Base-by-base conservation (phyloP, 2,113 vertebrate species). In the Cyprinodon brontotheroides region DNA sequence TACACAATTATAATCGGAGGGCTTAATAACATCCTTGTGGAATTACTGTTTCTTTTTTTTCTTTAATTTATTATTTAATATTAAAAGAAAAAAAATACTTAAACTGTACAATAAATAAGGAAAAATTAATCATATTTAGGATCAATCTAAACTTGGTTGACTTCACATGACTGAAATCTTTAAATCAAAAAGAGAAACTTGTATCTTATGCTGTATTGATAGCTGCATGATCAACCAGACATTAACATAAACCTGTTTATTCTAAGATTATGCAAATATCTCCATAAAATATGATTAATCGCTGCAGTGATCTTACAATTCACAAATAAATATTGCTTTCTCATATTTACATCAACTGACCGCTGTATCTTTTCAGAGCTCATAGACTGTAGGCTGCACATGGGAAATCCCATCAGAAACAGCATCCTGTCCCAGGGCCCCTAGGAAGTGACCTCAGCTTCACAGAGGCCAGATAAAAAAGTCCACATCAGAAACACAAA, bases 361-460 rank as follows among this genome's bases (percentile, higher is more conserved):
- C 61, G 39, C 13, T 68, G 39, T 50, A 64, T 81, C 61, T 60
- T 76, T 70, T 68, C n/a, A 48, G 5, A 29, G 13, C 50, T 72
- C 3, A 36, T 40, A 41, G 40, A 66, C 65, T 63, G 59, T 50
- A 77, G 74, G 62, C 80, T 14, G 40, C 63, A 29, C 74, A 75
- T 79, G 86, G 82, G 84, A 89, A 87, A 89, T 81, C 83, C 85
- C 80, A 81, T 85, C 83, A 79, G 86, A 74, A 91, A 88, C 89
- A 91, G 92, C 91, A 93, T 90, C 92, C 92, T 91, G 87, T 81
- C 76, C 78, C 75, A n/a, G 74, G 82, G 87, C 84, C 91, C 89
- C 87, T 79, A 89, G 92, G 90, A 92, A 92, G 88, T 92, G 92
- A 92, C 92, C 92, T 93, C 91, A 91, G 86, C 79, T 83, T 78